These are phyloP conservation scores for Crepidodera aurea DNA, from an alignment of 2,888 invertebrate species.

Conservation along the genomic window DNA sequence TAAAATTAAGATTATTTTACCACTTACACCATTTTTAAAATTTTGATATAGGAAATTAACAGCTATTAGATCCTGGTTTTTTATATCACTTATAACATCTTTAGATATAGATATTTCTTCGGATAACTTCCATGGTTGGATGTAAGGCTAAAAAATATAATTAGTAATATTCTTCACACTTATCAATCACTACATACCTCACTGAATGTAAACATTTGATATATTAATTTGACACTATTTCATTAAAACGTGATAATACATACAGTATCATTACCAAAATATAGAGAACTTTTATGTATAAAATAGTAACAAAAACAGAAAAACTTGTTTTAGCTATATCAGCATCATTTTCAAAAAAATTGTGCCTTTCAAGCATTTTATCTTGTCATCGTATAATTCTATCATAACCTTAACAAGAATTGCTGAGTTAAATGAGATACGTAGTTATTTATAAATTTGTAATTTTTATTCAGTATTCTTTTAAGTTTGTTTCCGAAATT, in stretches of 20 bases:
- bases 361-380: conserved; percentile 26
- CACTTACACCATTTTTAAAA: conserved; percentile 48
- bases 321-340: conserved; percentile 66
- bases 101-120: conserved; percentile 40
- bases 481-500: no score
- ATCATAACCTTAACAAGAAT: neutral
- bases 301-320: conserved; percentile 68
- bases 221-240: conserved; percentile 48
- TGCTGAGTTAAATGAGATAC: no score
- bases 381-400: neutral
- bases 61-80: conserved; percentile 47
- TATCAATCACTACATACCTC: conserved; percentile 41
- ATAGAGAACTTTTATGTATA: conserved; percentile 70
- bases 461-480: no score
- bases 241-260: conserved; percentile 67
- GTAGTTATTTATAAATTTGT: no score
- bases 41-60: conserved; percentile 51
- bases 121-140: conserved; percentile 42
- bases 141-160: conserved; percentile 8
- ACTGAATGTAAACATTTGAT: conserved; percentile 39
- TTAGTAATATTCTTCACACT: no score
- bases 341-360: conserved; percentile 48
- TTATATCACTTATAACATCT: conserved; percentile 42
- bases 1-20: no score
- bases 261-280: conserved; percentile 69